Conservation (phyloP, 2,888 invertebrate genomes). For the Parthenolecanium corni region DNA sequence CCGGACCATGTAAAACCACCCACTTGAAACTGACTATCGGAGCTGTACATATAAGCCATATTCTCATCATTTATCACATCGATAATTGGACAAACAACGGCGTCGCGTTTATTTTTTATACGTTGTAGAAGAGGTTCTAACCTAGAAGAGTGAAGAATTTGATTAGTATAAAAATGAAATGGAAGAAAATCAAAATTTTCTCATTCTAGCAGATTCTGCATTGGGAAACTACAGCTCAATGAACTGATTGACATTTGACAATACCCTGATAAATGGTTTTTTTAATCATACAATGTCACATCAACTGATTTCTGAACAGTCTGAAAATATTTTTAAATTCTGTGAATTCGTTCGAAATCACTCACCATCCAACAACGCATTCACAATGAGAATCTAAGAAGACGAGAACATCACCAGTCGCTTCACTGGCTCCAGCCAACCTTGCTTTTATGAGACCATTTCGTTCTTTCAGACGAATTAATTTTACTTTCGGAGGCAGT, state of each 20-base stretch:
- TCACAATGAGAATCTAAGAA: slow-evolving; percentile 92
- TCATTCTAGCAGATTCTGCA: too few species aligned
- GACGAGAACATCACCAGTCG: slow-evolving; percentile 66
- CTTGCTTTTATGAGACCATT: slow-evolving; percentile 84
- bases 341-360: background rate
- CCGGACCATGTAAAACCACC: slow-evolving; percentile 80
- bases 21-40: slow-evolving; percentile 46
- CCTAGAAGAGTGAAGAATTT: slow-evolving; percentile 38
- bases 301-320: too few species aligned
- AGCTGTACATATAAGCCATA: slow-evolving; percentile 33
- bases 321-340: too few species aligned
- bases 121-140: slow-evolving; percentile 78
- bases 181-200: background rate
- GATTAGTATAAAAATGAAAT: background rate
- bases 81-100: slow-evolving; percentile 86
- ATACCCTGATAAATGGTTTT: too few species aligned
- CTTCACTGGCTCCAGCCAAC: slow-evolving; percentile 72
- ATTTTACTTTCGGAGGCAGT: slow-evolving; percentile 55
- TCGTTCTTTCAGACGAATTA: slow-evolving; percentile 62
- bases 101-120: slow-evolving; percentile 64
- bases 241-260: too few species aligned
- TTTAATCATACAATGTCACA: too few species aligned
- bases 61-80: slow-evolving; percentile 72
- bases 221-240: too few species aligned
- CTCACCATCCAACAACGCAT: slow-evolving; percentile 58